A percentile compares a stretch with the other conserved stretches of the same genome.
Evolutionary conservation across 2,888 invertebrate species (phyloP).

Genomic region (Antheraea yamamai): DNA sequence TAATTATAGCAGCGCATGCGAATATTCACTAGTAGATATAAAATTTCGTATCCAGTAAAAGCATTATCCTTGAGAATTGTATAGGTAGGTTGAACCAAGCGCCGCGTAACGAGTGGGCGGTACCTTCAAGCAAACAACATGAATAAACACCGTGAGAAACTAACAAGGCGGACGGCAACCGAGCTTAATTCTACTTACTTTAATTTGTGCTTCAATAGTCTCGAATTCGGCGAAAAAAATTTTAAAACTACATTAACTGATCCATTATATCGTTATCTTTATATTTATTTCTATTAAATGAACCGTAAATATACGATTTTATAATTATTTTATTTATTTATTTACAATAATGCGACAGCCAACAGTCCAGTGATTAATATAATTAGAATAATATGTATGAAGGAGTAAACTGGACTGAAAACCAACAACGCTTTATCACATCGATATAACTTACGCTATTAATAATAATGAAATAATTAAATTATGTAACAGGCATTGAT

Average conservation of each 20-base stretch:
- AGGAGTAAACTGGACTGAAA: no score
- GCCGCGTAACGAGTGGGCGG: conserved; percentile 12
- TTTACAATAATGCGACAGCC: no score
- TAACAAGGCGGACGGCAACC: conserved; percentile 7
- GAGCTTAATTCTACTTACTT: conserved; percentile 1
- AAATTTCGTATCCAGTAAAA: conserved; percentile 1
- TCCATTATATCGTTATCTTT: not conserved
- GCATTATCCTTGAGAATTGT: not conserved
- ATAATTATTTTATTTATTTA: no score
- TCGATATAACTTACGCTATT: no score
- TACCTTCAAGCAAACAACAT: conserved; percentile 24
- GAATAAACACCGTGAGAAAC: conserved; percentile 26
- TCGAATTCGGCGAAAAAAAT: not conserved
- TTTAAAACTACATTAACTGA: not conserved
- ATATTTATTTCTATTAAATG: no score
- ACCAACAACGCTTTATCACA: no score
- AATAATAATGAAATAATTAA: no score
- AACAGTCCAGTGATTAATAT: no score
- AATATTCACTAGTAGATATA: not conserved
- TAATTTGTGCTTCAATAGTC: not conserved
- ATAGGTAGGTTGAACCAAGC: conserved; percentile 1
- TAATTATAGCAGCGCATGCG: not conserved
- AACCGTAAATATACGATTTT: no score
- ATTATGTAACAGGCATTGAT: no score
- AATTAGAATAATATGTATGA: no score